A percentile compares a stretch with the other conserved stretches of the same genome.
phyloP scores from a whole-genome alignment of 2,113 vertebrate species.

The Dinomys branickii region DNA sequence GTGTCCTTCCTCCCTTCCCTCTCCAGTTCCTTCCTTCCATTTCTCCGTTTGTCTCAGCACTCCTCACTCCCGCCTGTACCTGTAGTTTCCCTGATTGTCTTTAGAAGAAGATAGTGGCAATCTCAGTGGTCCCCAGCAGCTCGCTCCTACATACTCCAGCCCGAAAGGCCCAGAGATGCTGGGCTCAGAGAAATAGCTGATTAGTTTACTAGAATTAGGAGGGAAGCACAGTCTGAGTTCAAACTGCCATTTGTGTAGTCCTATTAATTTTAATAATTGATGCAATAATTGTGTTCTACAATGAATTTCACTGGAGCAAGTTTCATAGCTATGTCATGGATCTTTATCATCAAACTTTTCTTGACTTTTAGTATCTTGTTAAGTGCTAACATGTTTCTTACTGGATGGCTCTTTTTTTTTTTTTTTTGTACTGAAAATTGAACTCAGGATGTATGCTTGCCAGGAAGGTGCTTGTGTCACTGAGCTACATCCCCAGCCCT shows the following conservation, averaged over 20 bases:
- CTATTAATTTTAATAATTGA: neutral
- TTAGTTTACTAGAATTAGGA: neutral
- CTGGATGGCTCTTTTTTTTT: neutral
- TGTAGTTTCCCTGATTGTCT: neutral
- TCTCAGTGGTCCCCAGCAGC: neutral
- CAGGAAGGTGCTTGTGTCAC: no score
- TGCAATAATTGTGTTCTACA: neutral
- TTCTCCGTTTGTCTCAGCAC: no score
- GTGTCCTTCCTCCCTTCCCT: neutral
- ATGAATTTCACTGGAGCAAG: neutral
- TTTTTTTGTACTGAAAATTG: no score
- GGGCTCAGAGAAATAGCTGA: neutral
- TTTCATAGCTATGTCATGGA: neutral
- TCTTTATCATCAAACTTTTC: neutral
- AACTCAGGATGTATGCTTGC: no score
- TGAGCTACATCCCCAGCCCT: no score
- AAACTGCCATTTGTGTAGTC: neutral
- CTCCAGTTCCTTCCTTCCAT: neutral
- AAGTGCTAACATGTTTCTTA: neutral
- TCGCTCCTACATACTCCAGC: neutral
- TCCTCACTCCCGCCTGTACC: neutral
- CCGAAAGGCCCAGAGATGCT: neutral
- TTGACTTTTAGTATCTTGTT: neutral
- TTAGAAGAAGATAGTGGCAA: neutral
- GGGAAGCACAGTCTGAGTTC: neutral